Base-by-base conservation (phyloP, 2,888 invertebrate species). In the Peribatodes rhomboidaria region DNA sequence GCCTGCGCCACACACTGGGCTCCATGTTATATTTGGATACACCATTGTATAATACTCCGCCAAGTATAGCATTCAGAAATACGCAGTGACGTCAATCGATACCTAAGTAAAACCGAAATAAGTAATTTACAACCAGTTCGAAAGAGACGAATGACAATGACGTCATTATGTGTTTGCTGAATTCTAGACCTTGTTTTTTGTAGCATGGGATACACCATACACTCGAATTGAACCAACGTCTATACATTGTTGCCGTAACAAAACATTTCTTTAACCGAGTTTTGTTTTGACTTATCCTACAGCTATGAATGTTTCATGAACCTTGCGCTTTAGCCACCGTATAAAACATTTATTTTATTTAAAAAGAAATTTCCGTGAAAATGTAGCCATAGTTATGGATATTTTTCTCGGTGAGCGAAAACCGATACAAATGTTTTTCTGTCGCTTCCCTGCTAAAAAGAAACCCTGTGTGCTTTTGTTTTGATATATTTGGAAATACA, bases 281-380 rank as follows among this genome's bases (percentile, higher is more conserved):
- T 9, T 49, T 14, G 41, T 22, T 44, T 35, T 53, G 52, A 52
- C 22, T 60, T 53, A 16, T 46, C 44, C 37, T 8, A 50, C 11
- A 49, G 49, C 8, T 53, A 61, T 61, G 55, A 61, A 61, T 61
- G n/a, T 61, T 55, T 41, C 61, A 61, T 61, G 61, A 55, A 49
- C 14, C 18, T 41, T 44, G 33, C 41, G 33, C 4, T 52, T 20
- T 42, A 60, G 35, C 52, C 46, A n/a, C 33, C 27, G 14, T 13
- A 2, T n/a, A 53, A 16, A 18, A 31, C 41, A 55, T 61, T 61
- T 61, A 61, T 55, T 61, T 54, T 47, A 41, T 61, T 55, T 54
- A 47, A 61, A 41, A 42, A 52, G 52, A 22, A 44, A 35, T 16
- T 39, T n/a, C 44, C 14, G 53, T 37, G 44, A 22, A 46, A 53